Percentiles rank a stretch among this genome's conserved stretches.
Conservation (phyloP, 2,888 invertebrate genomes). For the Euplexia lucipara region DNA sequence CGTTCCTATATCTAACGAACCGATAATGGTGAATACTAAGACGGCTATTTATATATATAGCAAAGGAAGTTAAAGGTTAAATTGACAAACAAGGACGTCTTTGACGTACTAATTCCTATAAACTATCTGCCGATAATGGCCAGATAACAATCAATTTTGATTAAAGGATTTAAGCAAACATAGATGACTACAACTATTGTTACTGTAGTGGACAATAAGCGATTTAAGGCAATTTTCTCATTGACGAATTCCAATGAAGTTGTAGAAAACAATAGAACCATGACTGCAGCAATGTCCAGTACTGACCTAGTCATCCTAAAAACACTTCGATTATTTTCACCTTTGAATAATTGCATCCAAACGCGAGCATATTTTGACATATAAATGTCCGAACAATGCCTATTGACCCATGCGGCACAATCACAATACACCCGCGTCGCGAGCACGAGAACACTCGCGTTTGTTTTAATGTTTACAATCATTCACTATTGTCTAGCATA, state of each 20-base stretch:
- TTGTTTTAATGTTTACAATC: conserved; percentile 58
- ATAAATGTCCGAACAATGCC: conserved; percentile 51
- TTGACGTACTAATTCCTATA: neutral
- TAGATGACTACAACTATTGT: conserved; percentile 20
- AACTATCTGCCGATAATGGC: neutral
- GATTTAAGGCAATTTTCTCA: conserved; percentile 22
- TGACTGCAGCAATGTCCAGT: conserved; percentile 18
- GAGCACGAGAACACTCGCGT: conserved; percentile 46
- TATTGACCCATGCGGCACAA: conserved; percentile 57
- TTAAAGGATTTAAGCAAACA: conserved; percentile 2
- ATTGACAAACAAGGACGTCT: neutral
- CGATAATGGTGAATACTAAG: too few relatives aligned
- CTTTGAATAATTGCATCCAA: conserved; percentile 38
- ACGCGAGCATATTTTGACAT: conserved; percentile 55
- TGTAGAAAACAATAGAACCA: conserved; percentile 37
- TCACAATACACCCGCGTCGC: conserved; percentile 12
- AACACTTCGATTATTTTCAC: conserved; percentile 41
- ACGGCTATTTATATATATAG: neutral
- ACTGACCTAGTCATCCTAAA: conserved; percentile 22
- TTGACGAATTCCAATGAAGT: conserved; percentile 29
- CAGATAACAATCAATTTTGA: conserved; percentile 17
- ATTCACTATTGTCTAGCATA: conserved; percentile 62
- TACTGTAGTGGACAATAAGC: conserved; percentile 26
- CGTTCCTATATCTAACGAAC: neutral
- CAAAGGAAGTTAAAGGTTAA: neutral